Percentiles rank a stretch among this genome's conserved stretches.
Conservation (phyloP, 2,888 invertebrate species). For the Diogma glabrata region DNA sequence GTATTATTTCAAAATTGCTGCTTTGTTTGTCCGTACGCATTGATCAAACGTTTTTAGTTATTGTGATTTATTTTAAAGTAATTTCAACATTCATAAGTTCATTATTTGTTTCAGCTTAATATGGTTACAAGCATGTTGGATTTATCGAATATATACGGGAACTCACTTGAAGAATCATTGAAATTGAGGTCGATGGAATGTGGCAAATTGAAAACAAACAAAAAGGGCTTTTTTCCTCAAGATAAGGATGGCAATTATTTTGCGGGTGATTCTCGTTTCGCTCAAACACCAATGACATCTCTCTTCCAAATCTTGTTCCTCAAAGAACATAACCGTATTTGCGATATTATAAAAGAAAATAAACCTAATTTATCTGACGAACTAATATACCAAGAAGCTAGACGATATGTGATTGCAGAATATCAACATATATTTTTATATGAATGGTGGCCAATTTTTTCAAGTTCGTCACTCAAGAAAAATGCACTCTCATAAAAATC, state of each 20-base stretch:
- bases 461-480: no score
- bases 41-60: no score
- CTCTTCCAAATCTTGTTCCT: slow-evolving; percentile 41
- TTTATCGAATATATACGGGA: background rate
- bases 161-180: no score
- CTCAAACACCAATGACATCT: slow-evolving; percentile 44
- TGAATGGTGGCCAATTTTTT: slow-evolving; percentile 44
- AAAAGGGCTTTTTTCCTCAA: no score
- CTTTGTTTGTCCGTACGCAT: no score
- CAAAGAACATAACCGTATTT: slow-evolving; percentile 45
- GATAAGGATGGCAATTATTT: slow-evolving; percentile 9
- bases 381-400: slow-evolving; percentile 43
- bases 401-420: slow-evolving; percentile 43
- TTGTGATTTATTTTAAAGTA: no score
- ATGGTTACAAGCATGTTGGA: background rate
- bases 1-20: no score
- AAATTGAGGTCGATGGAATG: no score
- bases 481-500: no score
- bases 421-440: slow-evolving; percentile 49
- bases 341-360: slow-evolving; percentile 37
- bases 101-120: no score
- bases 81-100: no score
- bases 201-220: no score
- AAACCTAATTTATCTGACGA: slow-evolving; percentile 49
- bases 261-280: slow-evolving; percentile 41